These are phyloP conservation scores for Orchesella cincta DNA, from an alignment of 1,140 invertebrate genomes.

Conservation along the genomic window DNA sequence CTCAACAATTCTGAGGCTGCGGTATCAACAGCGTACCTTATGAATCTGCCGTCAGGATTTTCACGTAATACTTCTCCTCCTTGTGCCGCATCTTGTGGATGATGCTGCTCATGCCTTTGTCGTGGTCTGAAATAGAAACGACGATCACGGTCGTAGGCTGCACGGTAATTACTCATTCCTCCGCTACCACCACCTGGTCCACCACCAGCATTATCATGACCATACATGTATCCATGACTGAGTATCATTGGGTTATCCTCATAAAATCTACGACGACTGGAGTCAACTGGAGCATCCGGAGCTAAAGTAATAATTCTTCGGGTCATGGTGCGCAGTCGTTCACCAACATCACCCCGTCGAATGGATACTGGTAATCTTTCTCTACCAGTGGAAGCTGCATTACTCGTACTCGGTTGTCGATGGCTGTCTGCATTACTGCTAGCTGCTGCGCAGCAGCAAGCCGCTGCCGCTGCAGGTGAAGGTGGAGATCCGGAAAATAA, in stretches of 20 bases:
- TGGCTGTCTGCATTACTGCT: not conserved
- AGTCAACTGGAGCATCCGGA: slow-evolving; percentile 20
- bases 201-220: not conserved
- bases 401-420: not conserved
- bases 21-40: slow-evolving; percentile 45
- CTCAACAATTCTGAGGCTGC: slow-evolving; percentile 41
- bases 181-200: not conserved
- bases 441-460: not conserved
- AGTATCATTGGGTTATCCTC: slow-evolving; percentile 17
- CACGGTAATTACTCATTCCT: not conserved
- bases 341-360: not conserved
- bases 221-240: not conserved
- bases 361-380: not conserved
- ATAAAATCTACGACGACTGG: not conserved
- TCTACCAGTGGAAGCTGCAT: not conserved
- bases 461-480: not conserved
- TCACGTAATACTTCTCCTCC: not conserved
- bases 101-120: not conserved
- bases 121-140: not conserved
- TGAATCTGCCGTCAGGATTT: slow-evolving; percentile 1
- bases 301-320: slow-evolving; percentile 36
- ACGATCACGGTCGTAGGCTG: not conserved
- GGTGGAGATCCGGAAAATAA: not conserved
- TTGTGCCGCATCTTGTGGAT: not conserved
- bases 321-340: slow-evolving; percentile 7